These are phyloP conservation scores for Sarcophaga variegata DNA, from an alignment of 2,888 invertebrate species.

Conservation along the genomic window DNA sequence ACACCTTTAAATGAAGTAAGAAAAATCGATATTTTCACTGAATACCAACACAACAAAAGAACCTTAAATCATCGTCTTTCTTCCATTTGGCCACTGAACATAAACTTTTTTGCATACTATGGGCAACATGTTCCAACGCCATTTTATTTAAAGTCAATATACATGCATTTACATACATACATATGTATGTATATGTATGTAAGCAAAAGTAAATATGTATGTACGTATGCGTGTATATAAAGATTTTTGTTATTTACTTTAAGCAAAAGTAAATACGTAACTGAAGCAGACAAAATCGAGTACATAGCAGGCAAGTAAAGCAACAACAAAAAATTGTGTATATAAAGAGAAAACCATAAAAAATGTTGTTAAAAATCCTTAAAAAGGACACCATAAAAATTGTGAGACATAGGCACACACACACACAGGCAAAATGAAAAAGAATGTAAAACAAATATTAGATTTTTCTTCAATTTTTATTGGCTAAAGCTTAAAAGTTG, in stretches of 20 bases:
- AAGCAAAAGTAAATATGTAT: neutral
- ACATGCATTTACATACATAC: constrained; percentile 4
- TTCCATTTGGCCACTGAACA: constrained; percentile 58
- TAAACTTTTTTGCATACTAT: constrained; percentile 15
- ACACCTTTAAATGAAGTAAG: constrained; percentile 57
- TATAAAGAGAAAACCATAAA: constrained; percentile 40
- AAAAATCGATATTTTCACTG: constrained; percentile 67
- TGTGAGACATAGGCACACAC: constrained; percentile 4
- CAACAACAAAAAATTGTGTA: neutral
- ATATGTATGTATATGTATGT: constrained; percentile 14
- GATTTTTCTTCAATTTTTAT: constrained; percentile 71
- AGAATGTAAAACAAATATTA: constrained; percentile 45
- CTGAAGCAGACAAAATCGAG: neutral
- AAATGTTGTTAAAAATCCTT: constrained; percentile 20
- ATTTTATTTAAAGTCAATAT: constrained; percentile 66
- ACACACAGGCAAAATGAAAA: constrained; percentile 6
- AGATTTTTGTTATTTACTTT: constrained; percentile 60
- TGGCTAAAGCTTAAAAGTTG: constrained; percentile 73
- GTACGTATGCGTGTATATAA: neutral
- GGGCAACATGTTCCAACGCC: constrained; percentile 58
- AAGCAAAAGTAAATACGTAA: constrained; percentile 1
- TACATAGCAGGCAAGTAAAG: too few relatives aligned
- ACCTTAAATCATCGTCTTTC: constrained; percentile 63
- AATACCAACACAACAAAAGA: constrained; percentile 64
- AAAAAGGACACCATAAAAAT: constrained; percentile 58